Base-by-base conservation (phyloP, 2,888 invertebrate genomes). In the Sthenelais limicola region DNA sequence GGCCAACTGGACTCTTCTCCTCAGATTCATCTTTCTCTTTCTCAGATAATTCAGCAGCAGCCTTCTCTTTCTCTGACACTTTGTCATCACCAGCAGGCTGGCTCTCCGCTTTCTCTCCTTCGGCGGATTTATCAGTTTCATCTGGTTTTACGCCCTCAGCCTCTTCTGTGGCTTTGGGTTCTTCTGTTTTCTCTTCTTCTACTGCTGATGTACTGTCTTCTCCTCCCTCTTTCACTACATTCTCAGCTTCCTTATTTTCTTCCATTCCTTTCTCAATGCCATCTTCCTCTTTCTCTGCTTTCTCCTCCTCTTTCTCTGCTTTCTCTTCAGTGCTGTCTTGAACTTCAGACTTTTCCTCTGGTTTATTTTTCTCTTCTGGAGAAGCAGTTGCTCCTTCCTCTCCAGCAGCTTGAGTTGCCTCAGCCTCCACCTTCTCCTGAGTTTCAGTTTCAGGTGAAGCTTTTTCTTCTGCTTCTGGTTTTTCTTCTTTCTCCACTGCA, bases 381-480 rank as follows among this genome's bases (percentile, higher is more conserved):
- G 38, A 47, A 47, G 48, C 48, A 66, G 72, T 73, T 56, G 58
- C 58, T 56, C 71, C 68, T 71, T 75, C 71, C 33, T 70, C 74
- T 49, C 66, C 68, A 49, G 73, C 72, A 67, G 73, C 73, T 48
- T 58, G 15, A 33, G 28, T 62, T 51, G 72, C 70, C 15, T 68
- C 69, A 21, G 56, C 56, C 66, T 73, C 78, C 26, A 69, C 33
- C 21, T 54, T 58, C 15, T 68, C 66, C 4, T 73, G 62, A 74
- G 5, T 18, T 7, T 12, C 12, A 15, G 5, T 21, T 24, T 35
- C 38, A 38, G 62, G 35, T 5, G 62, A 38, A 1, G 38, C 35
- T 15, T 9, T 12, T 43, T 35, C 62, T n/a, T 15, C 62, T 4
- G 3, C 43, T 35, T 35, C 73, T 67, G 24, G 24, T 33, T 62